Percentiles rank a stretch among this genome's conserved stretches.
Evolutionary conservation across 2,113 vertebrate species (phyloP).

Genomic region (Lepidiolamprologus cunningtoni): DNA sequence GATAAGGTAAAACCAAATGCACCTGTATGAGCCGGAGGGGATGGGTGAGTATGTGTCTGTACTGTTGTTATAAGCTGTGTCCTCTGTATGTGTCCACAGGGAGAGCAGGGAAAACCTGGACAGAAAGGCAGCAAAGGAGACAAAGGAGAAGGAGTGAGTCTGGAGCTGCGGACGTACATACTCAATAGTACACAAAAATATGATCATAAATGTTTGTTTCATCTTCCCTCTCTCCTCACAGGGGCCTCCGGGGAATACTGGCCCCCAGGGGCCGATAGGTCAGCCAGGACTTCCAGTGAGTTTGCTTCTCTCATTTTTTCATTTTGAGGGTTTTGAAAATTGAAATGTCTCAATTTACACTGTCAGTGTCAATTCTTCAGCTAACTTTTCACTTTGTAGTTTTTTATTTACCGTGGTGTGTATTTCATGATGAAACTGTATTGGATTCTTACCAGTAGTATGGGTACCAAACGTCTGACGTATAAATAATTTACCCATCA

Average conservation of each 20-base stretch:
- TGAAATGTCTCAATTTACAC: background rate
- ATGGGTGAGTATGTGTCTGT: background rate
- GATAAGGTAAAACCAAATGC: constrained; percentile 61
- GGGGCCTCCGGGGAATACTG: constrained; percentile 70
- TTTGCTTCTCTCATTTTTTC: background rate
- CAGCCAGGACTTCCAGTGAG: constrained; percentile 78
- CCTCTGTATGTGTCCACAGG: constrained; percentile 40
- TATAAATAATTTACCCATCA: background rate
- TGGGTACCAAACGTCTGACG: background rate
- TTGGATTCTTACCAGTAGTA: background rate
- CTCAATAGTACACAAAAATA: background rate
- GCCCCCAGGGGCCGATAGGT: constrained; percentile 88
- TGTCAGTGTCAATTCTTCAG: background rate
- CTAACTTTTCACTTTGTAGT: background rate
- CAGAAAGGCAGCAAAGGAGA: constrained; percentile 79
- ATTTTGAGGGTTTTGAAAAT: background rate
- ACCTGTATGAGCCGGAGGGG: background rate
- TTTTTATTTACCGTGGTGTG: background rate
- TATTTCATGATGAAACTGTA: background rate
- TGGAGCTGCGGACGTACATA: background rate
- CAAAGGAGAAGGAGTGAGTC: constrained; percentile 73
- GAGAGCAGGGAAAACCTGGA: constrained; percentile 69
- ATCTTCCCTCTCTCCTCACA: background rate
- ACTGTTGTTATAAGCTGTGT: background rate
- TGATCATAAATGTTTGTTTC: background rate